These are phyloP conservation scores for Lasioglossum lativentre DNA, from an alignment of 2,888 invertebrate genomes.

Conservation along the genomic window DNA sequence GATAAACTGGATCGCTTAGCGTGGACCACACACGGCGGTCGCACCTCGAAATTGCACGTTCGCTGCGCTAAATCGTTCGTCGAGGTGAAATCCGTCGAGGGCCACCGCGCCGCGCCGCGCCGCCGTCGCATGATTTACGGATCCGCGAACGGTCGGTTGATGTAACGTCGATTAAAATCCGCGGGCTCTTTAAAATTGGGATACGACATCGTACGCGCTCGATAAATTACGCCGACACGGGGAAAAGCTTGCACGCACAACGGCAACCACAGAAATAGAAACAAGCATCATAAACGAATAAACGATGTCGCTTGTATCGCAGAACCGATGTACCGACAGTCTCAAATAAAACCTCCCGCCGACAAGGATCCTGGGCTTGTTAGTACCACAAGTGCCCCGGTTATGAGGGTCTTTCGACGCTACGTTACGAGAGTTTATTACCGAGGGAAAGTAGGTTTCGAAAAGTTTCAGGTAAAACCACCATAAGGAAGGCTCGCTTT, in stretches of 20 bases:
- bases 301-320: constrained; percentile 58
- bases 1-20: constrained; percentile 61
- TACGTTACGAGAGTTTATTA: constrained; percentile 39
- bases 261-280: constrained; percentile 33
- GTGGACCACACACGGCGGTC: constrained; percentile 56
- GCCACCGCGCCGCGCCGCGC: constrained; percentile 9
- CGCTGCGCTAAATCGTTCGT: constrained; percentile 59
- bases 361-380: constrained; percentile 44
- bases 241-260: constrained; percentile 24
- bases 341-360: constrained; percentile 63
- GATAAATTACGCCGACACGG: constrained; percentile 33
- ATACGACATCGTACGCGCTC: constrained; percentile 1
- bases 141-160: constrained; percentile 31
- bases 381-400: constrained; percentile 31
- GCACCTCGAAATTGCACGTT: constrained; percentile 64
- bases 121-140: constrained; percentile 62
- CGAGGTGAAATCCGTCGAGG: constrained; percentile 52
- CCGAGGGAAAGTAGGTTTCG: constrained; percentile 29
- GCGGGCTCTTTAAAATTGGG: constrained; percentile 28
- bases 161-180: constrained; percentile 41
- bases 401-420: constrained; percentile 30
- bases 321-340: constrained; percentile 23
- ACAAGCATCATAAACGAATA: constrained; percentile 60
- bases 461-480: constrained; percentile 48
- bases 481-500: constrained; percentile 23